Base-by-base conservation (phyloP, 2,113 vertebrate genomes). In the Sylvilagus bachmani region DNA sequence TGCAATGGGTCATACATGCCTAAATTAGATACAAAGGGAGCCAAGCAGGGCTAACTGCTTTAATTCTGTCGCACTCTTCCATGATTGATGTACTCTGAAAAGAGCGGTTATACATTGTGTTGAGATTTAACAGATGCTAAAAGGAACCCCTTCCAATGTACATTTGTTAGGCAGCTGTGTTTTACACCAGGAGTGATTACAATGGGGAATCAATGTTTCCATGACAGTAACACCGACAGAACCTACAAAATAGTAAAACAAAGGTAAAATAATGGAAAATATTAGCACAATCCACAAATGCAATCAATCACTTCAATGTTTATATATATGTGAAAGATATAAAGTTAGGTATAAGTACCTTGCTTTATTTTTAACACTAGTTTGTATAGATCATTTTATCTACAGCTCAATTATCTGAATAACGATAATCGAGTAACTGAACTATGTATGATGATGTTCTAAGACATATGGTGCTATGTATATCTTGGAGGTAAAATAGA, bases 81-180 rank as follows among this genome's bases (percentile, higher is more conserved):
- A 86, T 97, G 97, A 98, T 97, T 97, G 97, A 98, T 98, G 97
- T 96, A 94, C 98, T 98, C 98, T 97, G 96, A 96, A 96, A 98
- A 85, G 96, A 97, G 95, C 96, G 90, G 96, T 96, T 98, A 96
- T 90, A 97, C 89, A 97, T 95, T 97, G 81, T 69, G 69, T 89
- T 96, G 97, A 98, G 96, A 95, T 96, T 97, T 97, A 97, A 96
- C 97, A 98, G 97, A 98, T 97, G 98, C 88, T 97, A 95, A 97
- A 97, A 98, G 93, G 97, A 98, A 97, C 97, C 89, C 33, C 10
- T 93, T 96, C 90, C 80, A 96, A 73, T 97, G 87, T 98, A 96
- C 91, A 96, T 97, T 98, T 98, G 98, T 97, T 97, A 97, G 97
- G 96, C 98, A 98, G 97, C 97, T 97, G 27, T 96, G 92, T 98